Evolutionary conservation across 2,888 invertebrate genomes (phyloP).

Genomic region (Noctua janthina): DNA sequence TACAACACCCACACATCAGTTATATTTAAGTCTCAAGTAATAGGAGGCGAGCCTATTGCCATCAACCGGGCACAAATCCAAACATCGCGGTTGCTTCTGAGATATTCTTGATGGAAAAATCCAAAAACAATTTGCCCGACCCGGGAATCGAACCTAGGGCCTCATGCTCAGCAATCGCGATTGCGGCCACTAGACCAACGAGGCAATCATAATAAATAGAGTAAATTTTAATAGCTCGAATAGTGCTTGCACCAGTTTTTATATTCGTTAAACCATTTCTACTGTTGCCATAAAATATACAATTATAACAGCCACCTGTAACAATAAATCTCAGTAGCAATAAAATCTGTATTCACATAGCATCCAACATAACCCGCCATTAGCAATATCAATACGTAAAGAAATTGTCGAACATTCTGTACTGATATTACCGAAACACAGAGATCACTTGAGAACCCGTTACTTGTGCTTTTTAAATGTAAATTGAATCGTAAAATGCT

Average conservation of each 20-base stretch:
- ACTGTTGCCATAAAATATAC: conserved; percentile 23
- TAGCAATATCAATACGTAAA: conserved; percentile 56
- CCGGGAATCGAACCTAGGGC: no score
- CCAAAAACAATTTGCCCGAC: no score
- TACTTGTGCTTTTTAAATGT: conserved; percentile 82
- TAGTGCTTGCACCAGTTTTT: conserved; percentile 10
- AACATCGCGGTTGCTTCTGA: no score
- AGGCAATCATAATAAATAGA: no score
- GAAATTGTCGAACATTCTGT: conserved; percentile 70
- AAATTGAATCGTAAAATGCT: conserved; percentile 83
- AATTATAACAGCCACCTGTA: conserved; percentile 37
- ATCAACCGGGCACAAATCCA: no score
- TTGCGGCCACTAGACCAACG: no score
- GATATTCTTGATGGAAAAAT: no score
- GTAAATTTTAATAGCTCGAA: neutral
- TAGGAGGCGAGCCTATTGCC: no score
- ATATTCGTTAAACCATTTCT: neutral
- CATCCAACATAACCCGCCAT: conserved; percentile 35
- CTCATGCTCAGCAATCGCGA: no score
- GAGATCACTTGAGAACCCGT: conserved; percentile 78
- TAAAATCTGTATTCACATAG: conserved; percentile 45
- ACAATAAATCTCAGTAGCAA: conserved; percentile 44
- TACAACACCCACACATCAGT: no score
- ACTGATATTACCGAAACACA: conserved; percentile 73
- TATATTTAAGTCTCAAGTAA: no score